A percentile compares a stretch with the other conserved stretches of the same genome.
These are phyloP conservation scores for Pocillopora damicornis DNA, from an alignment of 64 coral and sea anemone genomes.

Conservation along the genomic window DNA sequence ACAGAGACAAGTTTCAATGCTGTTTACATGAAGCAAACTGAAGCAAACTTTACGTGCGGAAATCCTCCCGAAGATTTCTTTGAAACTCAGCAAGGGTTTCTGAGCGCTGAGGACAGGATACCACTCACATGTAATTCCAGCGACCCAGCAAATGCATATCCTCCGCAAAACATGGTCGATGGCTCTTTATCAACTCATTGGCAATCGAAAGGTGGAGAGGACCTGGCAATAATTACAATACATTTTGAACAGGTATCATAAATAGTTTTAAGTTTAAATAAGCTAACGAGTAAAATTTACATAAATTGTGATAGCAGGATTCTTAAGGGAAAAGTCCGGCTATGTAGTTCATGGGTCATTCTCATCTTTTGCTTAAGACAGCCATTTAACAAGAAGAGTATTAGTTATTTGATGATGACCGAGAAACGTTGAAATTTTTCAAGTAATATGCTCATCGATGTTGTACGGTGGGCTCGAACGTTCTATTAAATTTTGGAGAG, in stretches of 20 bases:
- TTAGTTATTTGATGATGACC: not conserved
- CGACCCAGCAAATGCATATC: slow-evolving; percentile 47
- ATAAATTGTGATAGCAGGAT: not conserved
- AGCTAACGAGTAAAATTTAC: not conserved
- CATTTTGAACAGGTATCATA: slow-evolving; percentile 66
- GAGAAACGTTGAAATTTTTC: not conserved
- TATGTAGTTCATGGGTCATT: not conserved
- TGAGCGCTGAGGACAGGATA: not conserved
- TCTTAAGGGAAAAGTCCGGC: not conserved
- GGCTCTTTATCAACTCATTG: slow-evolving; percentile 55
- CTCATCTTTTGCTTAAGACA: not conserved
- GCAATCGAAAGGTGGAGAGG: slow-evolving; percentile 59
- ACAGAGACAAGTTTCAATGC: slow-evolving; percentile 49
- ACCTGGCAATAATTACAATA: slow-evolving; percentile 66
- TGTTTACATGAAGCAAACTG: slow-evolving; percentile 18
- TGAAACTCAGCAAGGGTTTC: slow-evolving; percentile 66
- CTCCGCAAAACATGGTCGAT: slow-evolving; percentile 58
- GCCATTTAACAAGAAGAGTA: not conserved
- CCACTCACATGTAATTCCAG: slow-evolving; percentile 57
- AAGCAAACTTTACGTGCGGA: slow-evolving; percentile 81
- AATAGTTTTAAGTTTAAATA: slow-evolving; percentile 19
- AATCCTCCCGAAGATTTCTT: slow-evolving; percentile 74
- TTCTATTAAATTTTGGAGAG: no score
- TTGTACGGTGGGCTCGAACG: no score
- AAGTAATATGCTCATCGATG: not conserved